Evolutionary conservation across 1,140 invertebrate species (phyloP).

Genomic region (Popillia japonica): DNA sequence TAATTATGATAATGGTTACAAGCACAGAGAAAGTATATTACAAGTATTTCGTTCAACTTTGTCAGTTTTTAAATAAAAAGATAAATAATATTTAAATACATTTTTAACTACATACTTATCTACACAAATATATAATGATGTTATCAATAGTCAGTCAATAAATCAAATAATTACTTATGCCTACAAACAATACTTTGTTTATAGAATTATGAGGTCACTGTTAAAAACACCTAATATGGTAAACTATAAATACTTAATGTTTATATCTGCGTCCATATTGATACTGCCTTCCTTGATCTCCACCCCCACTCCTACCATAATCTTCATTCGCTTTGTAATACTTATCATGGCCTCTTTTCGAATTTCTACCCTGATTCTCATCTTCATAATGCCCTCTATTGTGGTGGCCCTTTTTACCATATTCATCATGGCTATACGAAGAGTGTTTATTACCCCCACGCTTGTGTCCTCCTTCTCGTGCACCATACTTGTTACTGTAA

Average conservation of each 20-base stretch:
- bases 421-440: neutral
- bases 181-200: too few species aligned
- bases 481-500: conserved; percentile 8
- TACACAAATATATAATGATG: too few species aligned
- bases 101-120: too few species aligned
- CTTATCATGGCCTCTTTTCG: neutral
- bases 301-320: neutral
- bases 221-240: too few species aligned
- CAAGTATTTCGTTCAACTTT: too few species aligned
- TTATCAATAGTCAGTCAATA: too few species aligned
- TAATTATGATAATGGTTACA: too few species aligned
- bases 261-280: neutral
- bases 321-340: neutral
- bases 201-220: too few species aligned
- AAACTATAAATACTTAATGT: neutral
- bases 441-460: neutral
- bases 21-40: too few species aligned
- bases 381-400: neutral
- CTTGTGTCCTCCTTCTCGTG: neutral
- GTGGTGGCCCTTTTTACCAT: neutral
- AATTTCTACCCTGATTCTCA: neutral
- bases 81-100: too few species aligned
- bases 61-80: too few species aligned
- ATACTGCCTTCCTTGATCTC: neutral
- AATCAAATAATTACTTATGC: too few species aligned